Evolutionary conservation across 2,113 vertebrate genomes (phyloP).

Genomic region (Pavo muticus): DNA sequence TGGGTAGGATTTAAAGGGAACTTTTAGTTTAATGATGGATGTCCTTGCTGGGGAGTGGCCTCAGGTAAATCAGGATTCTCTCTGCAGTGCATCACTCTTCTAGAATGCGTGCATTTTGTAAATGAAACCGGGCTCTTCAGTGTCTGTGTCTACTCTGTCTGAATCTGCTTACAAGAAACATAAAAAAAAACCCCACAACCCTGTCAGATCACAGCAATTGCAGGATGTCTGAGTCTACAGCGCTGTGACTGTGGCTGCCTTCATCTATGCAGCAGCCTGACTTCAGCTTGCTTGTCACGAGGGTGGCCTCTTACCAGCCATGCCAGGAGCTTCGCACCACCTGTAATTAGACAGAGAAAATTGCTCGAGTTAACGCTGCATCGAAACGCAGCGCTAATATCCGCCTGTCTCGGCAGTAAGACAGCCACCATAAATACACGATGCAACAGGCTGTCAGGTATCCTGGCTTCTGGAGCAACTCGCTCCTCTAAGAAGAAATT

Average conservation of each 20-base stretch:
- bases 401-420: slow-evolving; percentile 17
- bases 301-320: neutral
- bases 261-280: neutral
- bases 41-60: neutral
- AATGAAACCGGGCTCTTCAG: neutral
- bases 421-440: neutral
- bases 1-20: slow-evolving; percentile 22
- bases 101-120: neutral
- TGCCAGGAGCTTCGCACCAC: neutral
- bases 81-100: neutral
- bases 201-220: neutral
- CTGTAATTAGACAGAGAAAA: slow-evolving; percentile 31
- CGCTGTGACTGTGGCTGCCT: neutral
- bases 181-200: neutral
- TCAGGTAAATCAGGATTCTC: neutral
- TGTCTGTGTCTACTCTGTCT: neutral
- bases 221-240: neutral
- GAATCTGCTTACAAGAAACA: neutral
- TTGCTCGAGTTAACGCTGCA: neutral
- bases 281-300: neutral
- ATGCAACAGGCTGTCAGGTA: slow-evolving; percentile 27
- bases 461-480: neutral
- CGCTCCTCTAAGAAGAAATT: neutral
- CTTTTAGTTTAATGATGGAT: slow-evolving; percentile 52
- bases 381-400: neutral